Conservation (phyloP, 2,113 vertebrate species). For the Triplophysa tibetana region DNA sequence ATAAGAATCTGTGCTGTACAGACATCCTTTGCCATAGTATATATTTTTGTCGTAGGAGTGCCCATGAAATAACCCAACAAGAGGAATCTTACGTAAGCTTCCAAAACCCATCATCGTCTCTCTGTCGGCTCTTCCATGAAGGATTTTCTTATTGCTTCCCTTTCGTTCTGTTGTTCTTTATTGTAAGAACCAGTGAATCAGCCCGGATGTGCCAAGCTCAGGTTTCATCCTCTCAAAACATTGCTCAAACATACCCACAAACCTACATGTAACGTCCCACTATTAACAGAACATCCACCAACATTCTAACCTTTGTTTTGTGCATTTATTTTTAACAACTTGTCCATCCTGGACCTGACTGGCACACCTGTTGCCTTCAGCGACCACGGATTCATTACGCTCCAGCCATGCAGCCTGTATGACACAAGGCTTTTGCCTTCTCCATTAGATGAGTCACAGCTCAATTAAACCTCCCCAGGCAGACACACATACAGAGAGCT, state of each 20-base stretch:
- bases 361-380: constrained; percentile 39
- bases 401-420: constrained; percentile 27
- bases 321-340: not conserved
- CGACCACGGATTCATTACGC: constrained; percentile 39
- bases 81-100: constrained; percentile 24
- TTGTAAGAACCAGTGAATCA: constrained; percentile 17
- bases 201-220: constrained; percentile 25
- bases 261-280: not conserved
- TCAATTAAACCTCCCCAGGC: constrained; percentile 43
- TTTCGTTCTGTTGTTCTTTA: constrained; percentile 17
- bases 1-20: not conserved
- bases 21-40: constrained; percentile 2
- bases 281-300: constrained; percentile 27
- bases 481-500: constrained; percentile 17
- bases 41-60: constrained; percentile 9
- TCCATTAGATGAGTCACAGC: constrained; percentile 51
- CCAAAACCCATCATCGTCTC: constrained; percentile 21
- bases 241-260: constrained; percentile 14
- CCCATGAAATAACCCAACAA: constrained; percentile 21
- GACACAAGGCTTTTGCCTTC: constrained; percentile 41
- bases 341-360: constrained; percentile 2
- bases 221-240: constrained; percentile 33
- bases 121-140: constrained; percentile 5
- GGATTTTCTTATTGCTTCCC: constrained; percentile 21
- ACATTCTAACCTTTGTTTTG: constrained; percentile 7